Evolutionary conservation across 2,797 vertebrate species (phyloP), one percentile per base, ranked within the genome.

Genomic region (Delichon dasypus): DNA sequence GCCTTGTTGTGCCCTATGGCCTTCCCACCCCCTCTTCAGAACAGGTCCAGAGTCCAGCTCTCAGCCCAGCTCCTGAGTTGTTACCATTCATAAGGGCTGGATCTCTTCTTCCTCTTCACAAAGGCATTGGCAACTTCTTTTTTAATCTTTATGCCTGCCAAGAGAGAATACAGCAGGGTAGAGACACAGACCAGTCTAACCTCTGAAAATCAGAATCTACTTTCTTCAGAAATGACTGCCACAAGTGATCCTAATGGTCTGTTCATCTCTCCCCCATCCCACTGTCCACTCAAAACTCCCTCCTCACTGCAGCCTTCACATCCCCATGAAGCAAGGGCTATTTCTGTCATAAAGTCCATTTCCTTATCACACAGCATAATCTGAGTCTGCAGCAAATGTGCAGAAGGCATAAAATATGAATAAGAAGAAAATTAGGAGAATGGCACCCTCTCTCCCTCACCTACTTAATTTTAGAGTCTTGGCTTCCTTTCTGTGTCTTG

Each of bases 91-190:
- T 94, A 95, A 5, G 88, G 54, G 42, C 75, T 97, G 55, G 80
- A 91, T 54, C 97, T 97, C 82, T 97, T 97, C 83, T 91, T 94
- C 75, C 97, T 97, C 86, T 95, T 97, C 85, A 97, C 84, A 86
- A 97, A 97, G 62, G 94, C 48, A 58, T 85, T 95, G 34, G 97
- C 97, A 65, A 79, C 92, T 88, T 97, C 92, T 50, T 86, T 94
- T 34, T 90, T 83, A 66, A 97, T 94, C 71, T 84, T 96, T 72
- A 97, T 88, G 36, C 87, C 97, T 97, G 51, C 34, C 57, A 60
- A 88, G 72, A 87, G 64, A 94, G 30, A 75, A n/a, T n/a, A 66
- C 44, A 64, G n/a, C 15, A 26, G n/a, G 47, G 91, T 73, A 88
- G 53, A 78, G 78, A 40, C 22, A 77, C 14, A 62, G 44, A 72